A percentile compares a stretch with the other conserved stretches of the same genome.
Conservation (phyloP, 2,888 invertebrate genomes). For the Leptothorax acervorum region DNA sequence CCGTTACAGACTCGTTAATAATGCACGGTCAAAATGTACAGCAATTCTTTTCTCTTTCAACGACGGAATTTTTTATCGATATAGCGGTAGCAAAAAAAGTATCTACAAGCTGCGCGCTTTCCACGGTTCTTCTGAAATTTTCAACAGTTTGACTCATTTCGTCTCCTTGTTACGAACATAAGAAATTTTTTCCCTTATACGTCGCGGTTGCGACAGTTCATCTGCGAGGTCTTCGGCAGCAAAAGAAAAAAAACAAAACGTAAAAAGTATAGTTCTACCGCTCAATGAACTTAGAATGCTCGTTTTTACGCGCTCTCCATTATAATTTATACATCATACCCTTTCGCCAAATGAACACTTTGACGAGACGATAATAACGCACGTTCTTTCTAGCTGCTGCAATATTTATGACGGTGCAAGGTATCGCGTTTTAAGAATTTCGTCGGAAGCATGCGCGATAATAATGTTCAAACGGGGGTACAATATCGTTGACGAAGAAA, state of each 20-base stretch:
- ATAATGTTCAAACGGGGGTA: neutral
- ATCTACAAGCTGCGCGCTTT: neutral
- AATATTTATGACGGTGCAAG: constrained; percentile 24
- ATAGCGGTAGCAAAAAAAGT: neutral
- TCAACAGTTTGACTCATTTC: neutral
- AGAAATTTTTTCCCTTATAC: neutral
- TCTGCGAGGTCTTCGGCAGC: neutral
- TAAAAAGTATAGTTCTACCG: neutral
- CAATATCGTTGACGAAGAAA: neutral
- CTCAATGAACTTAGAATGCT: neutral
- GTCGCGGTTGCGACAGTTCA: neutral
- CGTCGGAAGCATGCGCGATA: neutral
- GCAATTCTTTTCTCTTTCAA: neutral
- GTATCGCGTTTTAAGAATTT: neutral
- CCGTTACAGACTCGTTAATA: constrained; percentile 8
- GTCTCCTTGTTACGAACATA: neutral
- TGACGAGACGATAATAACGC: neutral
- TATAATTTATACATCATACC: constrained; percentile 13
- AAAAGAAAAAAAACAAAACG: neutral
- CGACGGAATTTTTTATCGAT: neutral
- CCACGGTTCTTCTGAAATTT: neutral
- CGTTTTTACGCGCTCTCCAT: neutral
- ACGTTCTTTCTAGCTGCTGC: neutral
- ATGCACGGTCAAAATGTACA: neutral
- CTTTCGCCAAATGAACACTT: neutral